phyloP scores from a whole-genome alignment of 2,797 vertebrate genomes.

The Mergus octosetaceus region DNA sequence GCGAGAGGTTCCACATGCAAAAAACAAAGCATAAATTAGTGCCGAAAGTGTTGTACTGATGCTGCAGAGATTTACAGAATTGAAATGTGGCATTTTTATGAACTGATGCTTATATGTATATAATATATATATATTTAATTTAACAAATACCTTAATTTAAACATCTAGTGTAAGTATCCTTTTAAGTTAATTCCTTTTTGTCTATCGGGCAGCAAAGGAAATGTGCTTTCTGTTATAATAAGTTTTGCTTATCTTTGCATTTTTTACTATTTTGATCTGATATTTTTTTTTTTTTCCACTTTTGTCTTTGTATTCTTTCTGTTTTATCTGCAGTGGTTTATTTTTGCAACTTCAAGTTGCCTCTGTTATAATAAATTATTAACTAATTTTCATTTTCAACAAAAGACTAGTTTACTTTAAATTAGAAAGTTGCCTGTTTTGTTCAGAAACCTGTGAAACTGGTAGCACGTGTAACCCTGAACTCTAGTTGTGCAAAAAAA shows the following conservation, averaged over 20 bases:
- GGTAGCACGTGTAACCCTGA: not conserved
- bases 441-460: not conserved
- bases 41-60: not conserved
- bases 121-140: not conserved
- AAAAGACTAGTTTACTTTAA: not conserved
- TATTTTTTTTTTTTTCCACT: not conserved
- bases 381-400: not conserved
- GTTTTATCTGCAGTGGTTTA: not conserved
- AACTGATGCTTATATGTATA: not conserved
- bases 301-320: not conserved
- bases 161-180: not conserved
- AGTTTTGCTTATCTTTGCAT: not conserved
- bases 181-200: not conserved
- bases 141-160: not conserved
- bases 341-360: not conserved
- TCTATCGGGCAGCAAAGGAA: not conserved
- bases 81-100: not conserved
- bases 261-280: not conserved
- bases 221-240: not conserved
- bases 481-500: not conserved
- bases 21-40: not conserved
- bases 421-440: not conserved
- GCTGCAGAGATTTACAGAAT: not conserved
- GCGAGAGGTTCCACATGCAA: not conserved
- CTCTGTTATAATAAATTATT: not conserved